Percentiles rank a stretch among this genome's conserved stretches.
Conservation (phyloP, 2,888 invertebrate genomes). For the Caenorhabditis sp. region DNA sequence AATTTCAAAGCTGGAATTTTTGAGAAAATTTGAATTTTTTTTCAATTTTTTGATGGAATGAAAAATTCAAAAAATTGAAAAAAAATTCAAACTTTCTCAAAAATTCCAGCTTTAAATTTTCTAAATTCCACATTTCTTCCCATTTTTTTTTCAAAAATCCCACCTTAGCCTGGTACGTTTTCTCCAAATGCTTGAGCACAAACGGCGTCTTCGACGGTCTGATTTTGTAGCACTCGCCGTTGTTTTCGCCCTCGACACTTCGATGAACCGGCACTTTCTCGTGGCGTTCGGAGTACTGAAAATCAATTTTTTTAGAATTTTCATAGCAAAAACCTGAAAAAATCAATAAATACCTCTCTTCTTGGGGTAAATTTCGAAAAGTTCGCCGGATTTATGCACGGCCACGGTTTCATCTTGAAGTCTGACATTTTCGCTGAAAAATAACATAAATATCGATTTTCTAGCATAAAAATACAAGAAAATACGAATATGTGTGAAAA, state of each 20-base stretch:
- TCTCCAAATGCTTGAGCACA: slow-evolving; percentile 31
- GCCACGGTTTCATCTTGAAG: slow-evolving; percentile 25
- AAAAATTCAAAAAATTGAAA: background rate
- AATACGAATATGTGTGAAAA: no score
- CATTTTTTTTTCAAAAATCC: background rate
- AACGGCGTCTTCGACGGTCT: slow-evolving; percentile 26
- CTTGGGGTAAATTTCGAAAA: slow-evolving; percentile 20
- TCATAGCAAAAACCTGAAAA: background rate
- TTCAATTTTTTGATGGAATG: background rate
- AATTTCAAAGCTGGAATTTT: no score
- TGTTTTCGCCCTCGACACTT: slow-evolving; percentile 38
- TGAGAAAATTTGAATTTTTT: no score
- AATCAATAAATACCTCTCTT: slow-evolving; percentile 10
- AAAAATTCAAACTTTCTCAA: background rate
- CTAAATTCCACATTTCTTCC: background rate
- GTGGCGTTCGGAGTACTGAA: background rate
- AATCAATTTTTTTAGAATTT: background rate
- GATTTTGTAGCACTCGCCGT: slow-evolving; percentile 45
- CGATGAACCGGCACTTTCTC: slow-evolving; percentile 17
- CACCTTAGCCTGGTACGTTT: slow-evolving; percentile 6
- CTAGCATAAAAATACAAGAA: no score
- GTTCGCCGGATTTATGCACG: slow-evolving; percentile 25
- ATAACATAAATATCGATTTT: no score
- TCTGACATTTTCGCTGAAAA: slow-evolving; percentile 34
- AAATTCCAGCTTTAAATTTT: background rate